Conservation (phyloP, 2,113 vertebrate genomes). For the Microtus montanus region DNA sequence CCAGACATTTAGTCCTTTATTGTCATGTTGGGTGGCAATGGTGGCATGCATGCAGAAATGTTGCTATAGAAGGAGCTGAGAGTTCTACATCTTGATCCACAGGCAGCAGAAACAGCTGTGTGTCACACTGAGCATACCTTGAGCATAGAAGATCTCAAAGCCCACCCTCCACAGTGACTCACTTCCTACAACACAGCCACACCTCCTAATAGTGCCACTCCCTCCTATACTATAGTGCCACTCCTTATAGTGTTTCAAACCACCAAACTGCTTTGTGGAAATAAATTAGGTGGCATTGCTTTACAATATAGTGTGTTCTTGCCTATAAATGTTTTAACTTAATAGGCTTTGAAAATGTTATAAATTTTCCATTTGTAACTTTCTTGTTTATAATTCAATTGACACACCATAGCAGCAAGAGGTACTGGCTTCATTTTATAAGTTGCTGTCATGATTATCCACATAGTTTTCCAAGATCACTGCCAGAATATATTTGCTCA, state of each 20-base stretch:
- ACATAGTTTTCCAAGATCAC: not conserved
- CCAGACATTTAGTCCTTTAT: not conserved
- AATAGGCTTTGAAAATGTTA: not conserved
- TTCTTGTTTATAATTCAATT: not conserved
- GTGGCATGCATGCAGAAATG: not conserved
- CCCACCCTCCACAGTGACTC: not conserved
- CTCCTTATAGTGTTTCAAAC: not conserved
- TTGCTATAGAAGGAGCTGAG: not conserved
- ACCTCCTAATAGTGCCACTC: not conserved
- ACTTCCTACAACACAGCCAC: not conserved
- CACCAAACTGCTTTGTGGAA: not conserved
- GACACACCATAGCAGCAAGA: not conserved
- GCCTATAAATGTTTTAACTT: not conserved
- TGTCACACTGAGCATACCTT: not conserved
- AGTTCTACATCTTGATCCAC: not conserved
- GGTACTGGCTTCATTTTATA: not conserved
- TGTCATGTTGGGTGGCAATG: not conserved
- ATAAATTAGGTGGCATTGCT: not conserved
- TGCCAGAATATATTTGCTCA: not conserved
- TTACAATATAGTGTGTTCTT: not conserved
- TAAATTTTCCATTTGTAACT: not conserved
- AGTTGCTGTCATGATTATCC: not conserved
- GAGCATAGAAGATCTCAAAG: not conserved
- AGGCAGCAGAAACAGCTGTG: not conserved
- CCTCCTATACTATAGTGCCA: not conserved